Evolutionary conservation across 2,888 invertebrate genomes (phyloP).

Genomic region (Leptopilina syphax): DNA sequence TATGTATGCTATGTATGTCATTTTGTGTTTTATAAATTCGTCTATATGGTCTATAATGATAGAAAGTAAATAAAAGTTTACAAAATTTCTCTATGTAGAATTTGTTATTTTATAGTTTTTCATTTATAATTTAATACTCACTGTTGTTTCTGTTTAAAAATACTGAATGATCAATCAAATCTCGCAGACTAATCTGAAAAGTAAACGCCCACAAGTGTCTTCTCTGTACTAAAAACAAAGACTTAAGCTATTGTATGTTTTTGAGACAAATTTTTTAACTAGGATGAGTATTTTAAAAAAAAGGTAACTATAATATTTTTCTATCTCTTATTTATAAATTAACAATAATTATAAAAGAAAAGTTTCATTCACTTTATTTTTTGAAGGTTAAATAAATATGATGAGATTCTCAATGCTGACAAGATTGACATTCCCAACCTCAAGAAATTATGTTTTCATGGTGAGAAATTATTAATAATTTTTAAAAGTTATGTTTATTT

Average conservation of each 20-base stretch:
- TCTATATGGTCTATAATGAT: too few relatives aligned
- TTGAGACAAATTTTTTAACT: slow-evolving; percentile 45
- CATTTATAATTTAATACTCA: too few relatives aligned
- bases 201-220: slow-evolving; percentile 7
- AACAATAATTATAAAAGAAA: slow-evolving; percentile 8
- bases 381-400: slow-evolving; percentile 89
- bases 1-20: too few relatives aligned
- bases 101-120: too few relatives aligned
- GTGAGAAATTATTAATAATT: slow-evolving; percentile 77
- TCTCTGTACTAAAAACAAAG: neutral
- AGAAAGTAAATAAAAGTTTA: too few relatives aligned
- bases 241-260: neutral
- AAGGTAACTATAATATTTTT: slow-evolving; percentile 54
- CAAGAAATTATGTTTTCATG: slow-evolving; percentile 87
- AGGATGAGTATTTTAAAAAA: slow-evolving; percentile 71
- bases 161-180: too few relatives aligned
- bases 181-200: neutral
- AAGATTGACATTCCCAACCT: slow-evolving; percentile 84
- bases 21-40: too few relatives aligned
- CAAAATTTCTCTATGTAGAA: too few relatives aligned
- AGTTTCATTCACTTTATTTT: slow-evolving; percentile 9
- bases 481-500: neutral
- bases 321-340: slow-evolving; percentile 32
- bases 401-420: slow-evolving; percentile 84
- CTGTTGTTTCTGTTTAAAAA: too few relatives aligned